phyloP scores from a whole-genome alignment of 2,888 invertebrate species.

The Carcina quercana region DNA sequence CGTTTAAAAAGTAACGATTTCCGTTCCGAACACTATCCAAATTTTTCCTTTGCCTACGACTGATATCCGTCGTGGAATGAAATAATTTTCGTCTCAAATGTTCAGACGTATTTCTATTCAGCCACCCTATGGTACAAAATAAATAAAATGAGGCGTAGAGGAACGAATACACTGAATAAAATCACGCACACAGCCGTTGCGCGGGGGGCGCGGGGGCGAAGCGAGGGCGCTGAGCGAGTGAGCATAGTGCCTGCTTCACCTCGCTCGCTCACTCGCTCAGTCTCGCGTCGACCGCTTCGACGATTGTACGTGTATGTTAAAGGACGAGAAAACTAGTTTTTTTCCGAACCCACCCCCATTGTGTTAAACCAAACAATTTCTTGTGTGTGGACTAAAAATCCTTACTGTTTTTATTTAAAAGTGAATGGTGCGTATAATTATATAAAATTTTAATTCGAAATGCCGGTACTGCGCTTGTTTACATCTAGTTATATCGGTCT shows the following conservation, averaged over 20 bases:
- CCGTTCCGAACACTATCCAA: too few relatives aligned
- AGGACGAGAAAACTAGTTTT: slow-evolving; percentile 69
- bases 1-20: slow-evolving; percentile 54
- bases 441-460: slow-evolving; percentile 25
- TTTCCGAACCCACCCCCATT: slow-evolving; percentile 50
- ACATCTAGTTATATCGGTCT: slow-evolving; percentile 45
- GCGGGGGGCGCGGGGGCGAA: slow-evolving; percentile 39
- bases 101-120: too few relatives aligned
- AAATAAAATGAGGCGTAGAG: slow-evolving; percentile 50
- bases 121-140: slow-evolving; percentile 52
- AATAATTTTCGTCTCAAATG: slow-evolving; percentile 17
- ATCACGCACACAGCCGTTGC: slow-evolving; percentile 36
- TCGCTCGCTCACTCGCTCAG: slow-evolving; percentile 60
- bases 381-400: slow-evolving; percentile 61
- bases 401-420: slow-evolving; percentile 52
- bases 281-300: slow-evolving; percentile 66
- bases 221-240: slow-evolving; percentile 68
- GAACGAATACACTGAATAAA: slow-evolving; percentile 23
- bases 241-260: too few relatives aligned
- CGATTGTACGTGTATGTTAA: slow-evolving; percentile 55
- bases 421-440: slow-evolving; percentile 58
- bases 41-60: too few relatives aligned
- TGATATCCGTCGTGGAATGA: too few relatives aligned
- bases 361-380: slow-evolving; percentile 47
- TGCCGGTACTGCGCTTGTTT: slow-evolving; percentile 47